Conservation (phyloP, 1,140 invertebrate species). For the Papilio xuthus region DNA sequence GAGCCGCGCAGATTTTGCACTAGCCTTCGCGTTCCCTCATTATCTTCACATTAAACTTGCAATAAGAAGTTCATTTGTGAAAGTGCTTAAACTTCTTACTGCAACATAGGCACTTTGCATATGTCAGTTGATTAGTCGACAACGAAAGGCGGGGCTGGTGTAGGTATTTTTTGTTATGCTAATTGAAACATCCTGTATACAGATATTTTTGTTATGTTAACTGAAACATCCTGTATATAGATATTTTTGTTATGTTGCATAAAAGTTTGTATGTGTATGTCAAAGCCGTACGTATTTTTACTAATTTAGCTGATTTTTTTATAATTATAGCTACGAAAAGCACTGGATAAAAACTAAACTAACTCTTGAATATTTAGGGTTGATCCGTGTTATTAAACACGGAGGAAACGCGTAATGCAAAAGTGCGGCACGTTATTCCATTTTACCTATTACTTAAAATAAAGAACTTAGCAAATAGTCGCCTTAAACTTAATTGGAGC, state of each 20-base stretch:
- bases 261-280: too few relatives aligned
- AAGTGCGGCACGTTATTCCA: constrained; percentile 19
- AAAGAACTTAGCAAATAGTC: too few relatives aligned
- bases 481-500: too few relatives aligned
- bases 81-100: constrained; percentile 29
- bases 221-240: not conserved
- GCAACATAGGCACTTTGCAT: constrained; percentile 3
- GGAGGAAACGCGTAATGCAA: constrained; percentile 38
- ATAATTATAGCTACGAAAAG: not conserved
- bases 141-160: not conserved
- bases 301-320: not conserved
- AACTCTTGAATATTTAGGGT: constrained; percentile 29
- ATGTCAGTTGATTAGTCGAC: constrained; percentile 32
- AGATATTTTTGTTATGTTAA: not conserved
- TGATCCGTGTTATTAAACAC: constrained; percentile 40
- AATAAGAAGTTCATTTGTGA: constrained; percentile 38
- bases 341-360: not conserved
- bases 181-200: not conserved
- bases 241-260: not conserved
- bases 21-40: constrained; percentile 21
- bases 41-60: constrained; percentile 36
- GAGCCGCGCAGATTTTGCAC: constrained; percentile 32
- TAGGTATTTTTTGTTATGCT: not conserved
- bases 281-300: too few relatives aligned
- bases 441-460: too few relatives aligned